Base-by-base conservation (phyloP, 2,113 vertebrate species). In the Bagarius yarrelli region DNA sequence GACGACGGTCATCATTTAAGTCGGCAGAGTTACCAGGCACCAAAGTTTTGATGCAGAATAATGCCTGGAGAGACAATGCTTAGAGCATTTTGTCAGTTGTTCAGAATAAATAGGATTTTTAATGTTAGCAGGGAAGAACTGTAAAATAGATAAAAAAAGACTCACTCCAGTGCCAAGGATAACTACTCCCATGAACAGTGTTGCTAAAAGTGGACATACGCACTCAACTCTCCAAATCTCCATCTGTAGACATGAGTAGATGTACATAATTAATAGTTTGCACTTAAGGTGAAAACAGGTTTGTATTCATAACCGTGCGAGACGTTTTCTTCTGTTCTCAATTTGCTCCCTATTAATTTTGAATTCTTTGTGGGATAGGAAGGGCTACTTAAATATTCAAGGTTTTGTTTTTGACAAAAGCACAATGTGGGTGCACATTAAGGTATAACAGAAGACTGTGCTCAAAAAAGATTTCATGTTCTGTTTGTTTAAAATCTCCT, bases 1-100 rank as follows among this genome's bases (percentile, higher is more conserved):
- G 97, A 53, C 97, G 95, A 21, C 97, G 93, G 85, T 98, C 95
- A 36, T 96, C 94, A 69, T 91, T 86, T 21, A 91, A 90, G 0
- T 90, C 90, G 8, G 88, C 34, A 11, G 87, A 50, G 2, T 89
- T 79, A 64, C 90, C 82, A 82, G 92, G 82, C 85, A 89, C 78
- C 88, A 66, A 86, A 76, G 88, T 81, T 81, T 63, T 84, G 67
- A 86, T 76, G 75, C 85, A 86, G 74, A 86, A 81, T n/a, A 86
- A 79, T 8, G 81, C 72, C 85, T 86, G 50, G 6, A 67, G 14
- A 59, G 1, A 34, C 9, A 81, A 72, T 44, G 52, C 40, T 25
- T 80, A 8, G 32, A 85, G 19, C 8, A 69, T 55, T 47, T 83
- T 50, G 15, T 23, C 27, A 76, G 21, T 18, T 30, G 21, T 77